These are phyloP conservation scores for Ammodytes marinus DNA, from an alignment of 2,113 vertebrate genomes.

Conservation along the genomic window DNA sequence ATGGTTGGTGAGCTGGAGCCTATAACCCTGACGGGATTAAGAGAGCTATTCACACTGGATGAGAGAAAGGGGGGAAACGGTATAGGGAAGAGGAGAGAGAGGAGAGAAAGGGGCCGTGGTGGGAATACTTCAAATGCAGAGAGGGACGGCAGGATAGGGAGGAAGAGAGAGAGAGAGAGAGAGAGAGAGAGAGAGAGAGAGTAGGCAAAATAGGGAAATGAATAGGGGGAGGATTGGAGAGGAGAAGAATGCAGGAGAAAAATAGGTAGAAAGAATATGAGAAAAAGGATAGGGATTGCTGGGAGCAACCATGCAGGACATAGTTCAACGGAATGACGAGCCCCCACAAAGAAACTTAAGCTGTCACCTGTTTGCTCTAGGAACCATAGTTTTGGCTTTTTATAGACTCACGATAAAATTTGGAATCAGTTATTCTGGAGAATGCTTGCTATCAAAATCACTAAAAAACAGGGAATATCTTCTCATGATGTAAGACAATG, in stretches of 20 bases:
- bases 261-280: too few species aligned
- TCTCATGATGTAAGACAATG: too few species aligned
- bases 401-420: not conserved
- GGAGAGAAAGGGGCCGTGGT: slow-evolving; percentile 19
- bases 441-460: not conserved
- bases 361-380: not conserved
- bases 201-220: slow-evolving; percentile 30
- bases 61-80: slow-evolving; percentile 32
- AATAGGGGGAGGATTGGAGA: not conserved
- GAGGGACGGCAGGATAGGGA: not conserved
- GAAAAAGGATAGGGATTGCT: not conserved
- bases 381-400: not conserved
- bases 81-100: slow-evolving; percentile 6
- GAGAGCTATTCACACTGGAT: slow-evolving; percentile 58
- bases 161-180: not conserved
- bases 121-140: slow-evolving; percentile 43
- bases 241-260: not conserved
- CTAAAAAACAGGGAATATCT: too few species aligned
- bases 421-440: too few species aligned
- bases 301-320: not conserved
- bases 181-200: not conserved
- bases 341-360: not conserved
- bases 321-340: not conserved
- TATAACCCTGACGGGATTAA: slow-evolving; percentile 60
- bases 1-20: slow-evolving; percentile 33